Evolutionary conservation across 2,113 vertebrate species (phyloP), one percentile per base, ranked within the genome.

Genomic region (Solea solea): DNA sequence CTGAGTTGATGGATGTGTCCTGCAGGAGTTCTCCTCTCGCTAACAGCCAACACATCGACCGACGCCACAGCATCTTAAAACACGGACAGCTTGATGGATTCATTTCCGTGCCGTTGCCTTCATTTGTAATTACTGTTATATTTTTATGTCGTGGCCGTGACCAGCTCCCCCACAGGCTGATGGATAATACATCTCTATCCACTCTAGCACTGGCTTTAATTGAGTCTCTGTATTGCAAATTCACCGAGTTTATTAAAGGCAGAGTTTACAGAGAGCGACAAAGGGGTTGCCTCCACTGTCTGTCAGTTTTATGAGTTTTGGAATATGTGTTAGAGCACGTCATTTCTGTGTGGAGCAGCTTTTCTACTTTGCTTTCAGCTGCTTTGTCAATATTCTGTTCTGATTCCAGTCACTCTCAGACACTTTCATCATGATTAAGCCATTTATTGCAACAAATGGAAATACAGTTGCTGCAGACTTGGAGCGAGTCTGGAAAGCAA

Each of bases 51-150:
- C 80, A 57, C 76, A 16, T 57, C 7, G 1, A 40, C 44, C 48
- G 75, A 80, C 53, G 2, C 57, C 62, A 40, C 62, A 12, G 76
- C 51, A 54, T 80, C 61, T 71, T 61, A 63, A 64, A 76, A 79
- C 76, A 63, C 66, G 69, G 72, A 76, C 75, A 72, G 66, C 52
- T 72, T 61, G 79, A 80, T 82, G 74, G 82, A 85, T 87, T 87
- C 13, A 78, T 82, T 84, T 80, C 76, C 41, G 0, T 85, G 60
- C 67, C n/a, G 79, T 53, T 80, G 68, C 70, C 41, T 80, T 80
- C 76, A 72, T 77, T 72, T 80, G 59, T 78, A 82, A 85, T 85
- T 80, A 82, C 76, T 56, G 70, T 82, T 75, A 75, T 80, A 80
- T 84, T 78, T 87, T 75, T 84, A 76, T 73, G 69, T 68, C 59